A percentile compares a stretch with the other conserved stretches of the same genome.
Conservation (phyloP, 2,797 vertebrate species). For the Neosalanx taihuensis region DNA sequence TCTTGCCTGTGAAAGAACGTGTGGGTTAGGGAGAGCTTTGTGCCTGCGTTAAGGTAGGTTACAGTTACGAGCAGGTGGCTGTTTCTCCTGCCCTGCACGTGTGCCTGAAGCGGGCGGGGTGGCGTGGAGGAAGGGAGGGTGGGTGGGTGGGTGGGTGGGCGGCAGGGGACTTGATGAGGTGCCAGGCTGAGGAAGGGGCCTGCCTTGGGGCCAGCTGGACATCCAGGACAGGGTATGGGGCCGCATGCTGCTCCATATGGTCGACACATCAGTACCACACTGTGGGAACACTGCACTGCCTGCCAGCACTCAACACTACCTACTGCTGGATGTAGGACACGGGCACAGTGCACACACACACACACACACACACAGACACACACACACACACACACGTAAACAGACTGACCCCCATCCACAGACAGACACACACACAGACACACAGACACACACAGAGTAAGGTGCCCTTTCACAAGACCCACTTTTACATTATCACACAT, state of each 20-base stretch:
- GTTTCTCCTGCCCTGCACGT: background rate
- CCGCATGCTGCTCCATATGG: slow-evolving; percentile 15
- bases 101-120: background rate
- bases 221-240: background rate
- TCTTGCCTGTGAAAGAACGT: background rate
- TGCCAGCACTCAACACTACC: background rate
- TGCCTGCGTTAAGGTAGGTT: background rate
- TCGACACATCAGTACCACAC: slow-evolving; percentile 5
- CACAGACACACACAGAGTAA: background rate
- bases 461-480: too few species aligned
- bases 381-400: background rate
- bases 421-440: slow-evolving; percentile 8
- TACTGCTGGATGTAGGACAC: slow-evolving; percentile 6
- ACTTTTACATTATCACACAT: too few species aligned
- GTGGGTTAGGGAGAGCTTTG: background rate
- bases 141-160: background rate
- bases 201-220: slow-evolving; percentile 14
- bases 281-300: background rate
- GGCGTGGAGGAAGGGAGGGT: background rate
- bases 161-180: slow-evolving; percentile 6
- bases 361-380: slow-evolving; percentile 6
- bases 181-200: slow-evolving; percentile 4
- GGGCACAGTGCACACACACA: background rate
- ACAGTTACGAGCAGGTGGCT: background rate
- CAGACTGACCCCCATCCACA: background rate